These are phyloP conservation scores for Oreotragus oreotragus DNA, from an alignment of 2,113 vertebrate species.

Conservation along the genomic window DNA sequence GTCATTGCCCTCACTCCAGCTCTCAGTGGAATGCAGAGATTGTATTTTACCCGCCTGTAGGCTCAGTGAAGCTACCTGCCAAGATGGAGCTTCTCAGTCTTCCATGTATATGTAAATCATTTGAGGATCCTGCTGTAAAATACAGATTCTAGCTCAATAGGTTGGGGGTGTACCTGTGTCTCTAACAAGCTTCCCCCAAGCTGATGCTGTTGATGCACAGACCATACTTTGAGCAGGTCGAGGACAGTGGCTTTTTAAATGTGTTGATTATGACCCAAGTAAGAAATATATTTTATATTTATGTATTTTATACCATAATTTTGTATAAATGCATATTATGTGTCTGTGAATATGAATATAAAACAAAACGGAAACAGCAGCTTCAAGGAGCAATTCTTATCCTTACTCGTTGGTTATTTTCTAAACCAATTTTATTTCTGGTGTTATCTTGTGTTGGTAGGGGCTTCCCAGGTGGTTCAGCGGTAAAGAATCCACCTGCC, in stretches of 20 bases:
- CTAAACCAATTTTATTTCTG: slow-evolving; percentile 21
- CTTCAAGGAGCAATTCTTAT: slow-evolving; percentile 1
- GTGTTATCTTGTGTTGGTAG: background rate
- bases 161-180: background rate
- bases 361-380: background rate
- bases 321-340: background rate
- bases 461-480: background rate
- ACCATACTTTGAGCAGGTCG: background rate
- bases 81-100: background rate
- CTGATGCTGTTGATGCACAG: background rate
- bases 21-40: background rate
- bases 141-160: background rate
- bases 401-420: background rate
- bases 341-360: background rate
- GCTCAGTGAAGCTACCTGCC: background rate
- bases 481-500: background rate
- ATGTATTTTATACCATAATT: background rate
- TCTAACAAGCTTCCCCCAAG: background rate
- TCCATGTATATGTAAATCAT: background rate
- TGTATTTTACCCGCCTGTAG: background rate
- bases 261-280: background rate
- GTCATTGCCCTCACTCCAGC: background rate
- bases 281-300: background rate
- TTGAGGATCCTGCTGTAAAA: background rate
- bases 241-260: background rate